Conservation (phyloP, 2,113 vertebrate genomes). For the Ochotona curzoniae region DNA sequence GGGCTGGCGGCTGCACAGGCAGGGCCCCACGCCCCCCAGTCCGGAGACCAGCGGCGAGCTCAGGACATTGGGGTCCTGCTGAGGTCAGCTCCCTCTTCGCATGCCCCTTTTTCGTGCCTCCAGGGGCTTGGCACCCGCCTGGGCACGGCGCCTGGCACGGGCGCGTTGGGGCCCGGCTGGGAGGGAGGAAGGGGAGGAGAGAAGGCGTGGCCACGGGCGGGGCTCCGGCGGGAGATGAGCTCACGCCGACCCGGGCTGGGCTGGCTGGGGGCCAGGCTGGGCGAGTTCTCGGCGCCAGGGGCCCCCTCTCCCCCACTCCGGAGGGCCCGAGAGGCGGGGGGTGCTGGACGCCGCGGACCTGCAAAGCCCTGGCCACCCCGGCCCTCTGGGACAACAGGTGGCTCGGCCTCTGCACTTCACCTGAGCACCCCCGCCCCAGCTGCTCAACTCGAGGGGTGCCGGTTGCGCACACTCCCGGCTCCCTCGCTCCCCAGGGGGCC, state of each 20-base stretch:
- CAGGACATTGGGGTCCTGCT: conserved; percentile 64
- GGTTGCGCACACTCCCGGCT: not conserved
- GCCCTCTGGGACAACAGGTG: conserved; percentile 70
- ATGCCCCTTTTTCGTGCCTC: conserved; percentile 66
- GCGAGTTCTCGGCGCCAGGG: conserved; percentile 75
- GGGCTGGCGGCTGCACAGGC: not conserved
- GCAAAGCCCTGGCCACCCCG: not conserved
- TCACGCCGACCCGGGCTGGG: conserved; percentile 76
- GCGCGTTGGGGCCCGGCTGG: conserved; percentile 50
- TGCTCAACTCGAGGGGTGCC: not conserved
- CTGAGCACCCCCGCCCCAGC: conserved; percentile 31
- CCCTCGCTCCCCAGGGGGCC: conserved; percentile 54
- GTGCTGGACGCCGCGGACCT: not conserved
- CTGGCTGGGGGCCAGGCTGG: conserved; percentile 77
- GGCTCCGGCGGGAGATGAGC: conserved; percentile 76
- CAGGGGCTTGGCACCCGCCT: conserved; percentile 76
- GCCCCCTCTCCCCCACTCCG: conserved; percentile 70
- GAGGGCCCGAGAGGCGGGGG: conserved; percentile 37
- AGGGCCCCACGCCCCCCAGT: not conserved
- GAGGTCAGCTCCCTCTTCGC: conserved; percentile 64
- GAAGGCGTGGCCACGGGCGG: conserved; percentile 75
- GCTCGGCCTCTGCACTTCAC: conserved; percentile 39
- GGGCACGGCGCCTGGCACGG: conserved; percentile 74
- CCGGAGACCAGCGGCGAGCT: conserved; percentile 37
- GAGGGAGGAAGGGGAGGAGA: conserved; percentile 77